These are phyloP conservation scores for Trachelus iudaicus DNA, from an alignment of 2,888 invertebrate genomes.

Conservation along the genomic window DNA sequence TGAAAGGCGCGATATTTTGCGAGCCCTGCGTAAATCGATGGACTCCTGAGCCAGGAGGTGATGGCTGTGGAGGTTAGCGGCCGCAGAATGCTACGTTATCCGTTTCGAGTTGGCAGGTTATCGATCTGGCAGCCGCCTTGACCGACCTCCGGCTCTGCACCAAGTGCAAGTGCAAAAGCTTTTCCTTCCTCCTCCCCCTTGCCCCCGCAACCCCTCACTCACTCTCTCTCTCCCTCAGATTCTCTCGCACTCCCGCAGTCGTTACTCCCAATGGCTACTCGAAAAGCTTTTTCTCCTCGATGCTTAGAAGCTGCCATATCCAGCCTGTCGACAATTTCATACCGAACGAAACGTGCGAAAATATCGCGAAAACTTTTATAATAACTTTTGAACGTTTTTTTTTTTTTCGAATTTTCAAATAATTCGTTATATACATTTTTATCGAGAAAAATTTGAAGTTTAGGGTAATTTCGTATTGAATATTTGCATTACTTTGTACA, in stretches of 20 bases:
- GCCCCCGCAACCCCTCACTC: slow-evolving; percentile 28
- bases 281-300: neutral
- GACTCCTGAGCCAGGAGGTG: slow-evolving; percentile 32
- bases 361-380: neutral
- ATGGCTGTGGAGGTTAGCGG: slow-evolving; percentile 27
- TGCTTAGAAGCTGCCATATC: neutral
- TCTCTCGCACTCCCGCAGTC: neutral
- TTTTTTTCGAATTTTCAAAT: neutral
- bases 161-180: slow-evolving; percentile 64
- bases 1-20: neutral
- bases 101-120: slow-evolving; percentile 59
- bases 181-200: neutral
- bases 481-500: too few relatives aligned
- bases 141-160: slow-evolving; percentile 57
- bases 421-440: neutral
- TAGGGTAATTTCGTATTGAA: neutral
- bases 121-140: slow-evolving; percentile 63
- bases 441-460: neutral
- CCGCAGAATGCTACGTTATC: slow-evolving; percentile 47
- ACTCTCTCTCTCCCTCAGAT: neutral
- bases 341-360: neutral
- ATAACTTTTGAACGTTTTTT: neutral
- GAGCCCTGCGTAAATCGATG: neutral
- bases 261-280: neutral
- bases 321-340: neutral